Evolutionary conservation across 2,797 vertebrate species (phyloP).

Genomic region (Sciurus vulgaris): DNA sequence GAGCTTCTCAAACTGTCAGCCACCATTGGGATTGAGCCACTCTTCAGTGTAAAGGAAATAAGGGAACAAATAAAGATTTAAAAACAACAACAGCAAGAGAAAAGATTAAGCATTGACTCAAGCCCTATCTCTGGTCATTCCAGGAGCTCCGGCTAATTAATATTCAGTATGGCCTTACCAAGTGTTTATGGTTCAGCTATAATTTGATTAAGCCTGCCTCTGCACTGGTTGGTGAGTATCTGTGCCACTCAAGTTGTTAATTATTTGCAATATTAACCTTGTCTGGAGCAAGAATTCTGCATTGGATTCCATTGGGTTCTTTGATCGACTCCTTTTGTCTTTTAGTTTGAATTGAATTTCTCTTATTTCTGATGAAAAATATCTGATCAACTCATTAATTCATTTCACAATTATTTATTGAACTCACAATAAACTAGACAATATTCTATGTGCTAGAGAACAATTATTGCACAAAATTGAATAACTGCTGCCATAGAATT

Average conservation of each 20-base stretch:
- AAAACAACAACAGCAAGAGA: background rate
- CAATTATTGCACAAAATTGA: background rate
- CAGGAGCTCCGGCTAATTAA: background rate
- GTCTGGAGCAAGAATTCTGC: background rate
- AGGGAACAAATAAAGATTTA: background rate
- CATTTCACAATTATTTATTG: background rate
- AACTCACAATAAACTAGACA: background rate
- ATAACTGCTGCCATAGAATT: background rate
- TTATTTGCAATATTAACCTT: background rate
- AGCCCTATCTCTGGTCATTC: background rate
- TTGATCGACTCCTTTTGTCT: background rate
- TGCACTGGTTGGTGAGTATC: background rate
- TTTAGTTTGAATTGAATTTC: constrained; percentile 32
- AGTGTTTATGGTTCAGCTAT: background rate
- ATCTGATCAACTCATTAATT: background rate
- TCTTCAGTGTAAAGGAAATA: background rate
- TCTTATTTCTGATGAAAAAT: constrained; percentile 41
- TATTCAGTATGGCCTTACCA: background rate
- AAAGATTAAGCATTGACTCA: background rate
- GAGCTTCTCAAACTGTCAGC: background rate
- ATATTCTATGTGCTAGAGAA: background rate
- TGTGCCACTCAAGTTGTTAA: background rate
- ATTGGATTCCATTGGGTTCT: background rate
- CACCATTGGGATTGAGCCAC: background rate
- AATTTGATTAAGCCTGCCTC: background rate